A percentile compares a stretch with the other conserved stretches of the same genome.
Conservation (phyloP, 2,888 invertebrate genomes). For the Leucania comma region DNA sequence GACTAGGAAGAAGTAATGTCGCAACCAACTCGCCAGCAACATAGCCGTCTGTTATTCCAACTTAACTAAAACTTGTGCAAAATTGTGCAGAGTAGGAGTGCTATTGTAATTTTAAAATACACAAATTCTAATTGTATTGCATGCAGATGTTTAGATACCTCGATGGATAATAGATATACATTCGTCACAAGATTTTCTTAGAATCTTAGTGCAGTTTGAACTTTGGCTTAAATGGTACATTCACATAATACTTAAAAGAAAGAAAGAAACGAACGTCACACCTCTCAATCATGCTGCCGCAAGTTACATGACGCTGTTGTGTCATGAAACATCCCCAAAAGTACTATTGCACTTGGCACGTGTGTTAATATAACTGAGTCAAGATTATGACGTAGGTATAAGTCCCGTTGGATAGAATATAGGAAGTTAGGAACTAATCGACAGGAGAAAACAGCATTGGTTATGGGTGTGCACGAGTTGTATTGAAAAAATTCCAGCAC, state of each 20-base stretch:
- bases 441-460: background rate
- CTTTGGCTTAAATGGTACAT: slow-evolving; percentile 2
- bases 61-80: no score
- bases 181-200: no score
- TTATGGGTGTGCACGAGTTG: background rate
- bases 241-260: background rate
- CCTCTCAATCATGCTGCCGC: background rate
- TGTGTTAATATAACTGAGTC: background rate
- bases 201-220: background rate
- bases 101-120: no score
- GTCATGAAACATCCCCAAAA: slow-evolving; percentile 27
- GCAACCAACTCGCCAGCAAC: no score
- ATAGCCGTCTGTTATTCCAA: no score
- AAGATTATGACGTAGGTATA: background rate
- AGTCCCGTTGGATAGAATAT: background rate
- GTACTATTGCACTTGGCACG: slow-evolving; percentile 24
- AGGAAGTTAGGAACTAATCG: background rate
- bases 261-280: no score
- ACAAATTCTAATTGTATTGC: background rate
- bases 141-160: background rate
- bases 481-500: slow-evolving; percentile 13
- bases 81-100: no score
- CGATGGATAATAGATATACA: no score
- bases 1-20: no score
- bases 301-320: background rate